Evolutionary conservation across 2,888 invertebrate genomes (phyloP), one percentile per base, ranked within the genome.

Genomic region (Leptinotarsa haldemani): DNA sequence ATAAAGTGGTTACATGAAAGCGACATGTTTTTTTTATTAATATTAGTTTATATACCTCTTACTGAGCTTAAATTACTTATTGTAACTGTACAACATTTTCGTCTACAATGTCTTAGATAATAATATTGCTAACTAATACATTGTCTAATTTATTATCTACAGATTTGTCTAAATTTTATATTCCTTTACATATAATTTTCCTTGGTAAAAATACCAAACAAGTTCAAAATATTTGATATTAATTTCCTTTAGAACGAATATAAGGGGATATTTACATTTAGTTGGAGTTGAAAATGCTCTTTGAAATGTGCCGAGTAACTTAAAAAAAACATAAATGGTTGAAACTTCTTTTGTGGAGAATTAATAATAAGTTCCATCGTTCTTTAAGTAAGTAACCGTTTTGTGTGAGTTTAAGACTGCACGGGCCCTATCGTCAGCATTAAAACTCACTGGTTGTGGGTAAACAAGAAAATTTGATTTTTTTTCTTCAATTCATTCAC

Each of bases 51-150:
- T 52, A 18, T 52, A 52, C 52, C n/a, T 2, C 52, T 52, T 61
- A 65, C 63, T 58, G 69, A 40, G 65, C 56, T 56, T 61, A 70
- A 69, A 53, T 56, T 67, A 65, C 40, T 78, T 77, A 78, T 78
- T 78, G 76, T 78, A 77, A 73, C 77, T 80, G 79, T 80, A 80
- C 82, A 81, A 76, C 75, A 77, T 75, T 71, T 68, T 71, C 67
- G 56, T 67, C 70, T 77, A 74, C 68, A 47, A 16, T 66, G 13
- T 52, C 22, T 48, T 58, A 69, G 30, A 61, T 76, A 70, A 73
- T 77, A 80, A 77, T 81, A 82, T 82, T 83, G 83, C 83, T 82
- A 82, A 80, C 78, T 79, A 83, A 83, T 83, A 84, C 84, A 73
- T 76, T 78, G 69, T 78, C 76, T 79, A 75, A 56, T 48, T 68